A percentile compares a stretch with the other conserved stretches of the same genome.
These are phyloP conservation scores for Melanotus villosus DNA, from an alignment of 2,888 invertebrate genomes.

Conservation along the genomic window DNA sequence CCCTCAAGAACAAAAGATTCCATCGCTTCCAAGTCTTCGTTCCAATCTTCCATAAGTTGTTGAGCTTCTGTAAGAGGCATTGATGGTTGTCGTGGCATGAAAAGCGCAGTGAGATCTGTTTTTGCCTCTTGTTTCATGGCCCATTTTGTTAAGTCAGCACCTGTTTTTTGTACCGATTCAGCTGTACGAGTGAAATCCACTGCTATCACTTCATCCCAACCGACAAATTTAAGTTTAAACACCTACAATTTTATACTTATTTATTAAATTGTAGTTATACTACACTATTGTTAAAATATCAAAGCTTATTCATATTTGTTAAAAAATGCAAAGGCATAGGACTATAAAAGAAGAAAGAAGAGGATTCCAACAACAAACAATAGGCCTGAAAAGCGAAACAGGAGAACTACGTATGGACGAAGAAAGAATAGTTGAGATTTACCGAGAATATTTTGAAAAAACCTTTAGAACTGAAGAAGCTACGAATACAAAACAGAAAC, in stretches of 20 bases:
- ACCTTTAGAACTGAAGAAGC: too few species aligned
- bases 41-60: constrained; percentile 95
- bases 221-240: constrained; percentile 96
- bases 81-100: constrained; percentile 93
- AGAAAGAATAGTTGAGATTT: too few species aligned
- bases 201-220: constrained; percentile 99
- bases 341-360: too few species aligned
- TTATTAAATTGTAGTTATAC: too few species aligned
- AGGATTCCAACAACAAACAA: too few species aligned
- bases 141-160: constrained; percentile 95
- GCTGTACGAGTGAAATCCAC: constrained; percentile 99
- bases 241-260: constrained; percentile 70
- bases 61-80: constrained; percentile 89
- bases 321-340: too few species aligned
- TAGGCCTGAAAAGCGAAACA: too few species aligned
- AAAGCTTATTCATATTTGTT: too few species aligned
- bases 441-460: too few species aligned
- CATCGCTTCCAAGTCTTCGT: constrained; percentile 98
- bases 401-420: too few species aligned
- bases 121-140: constrained; percentile 91
- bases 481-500: too few species aligned
- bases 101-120: constrained; percentile 95
- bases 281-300: too few species aligned
- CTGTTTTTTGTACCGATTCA: constrained; percentile 95
- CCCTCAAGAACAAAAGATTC: constrained; percentile 97